Evolutionary conservation across 2,888 invertebrate genomes (phyloP), one percentile per base, ranked within the genome.

Genomic region (Coenonympha arcania): DNA sequence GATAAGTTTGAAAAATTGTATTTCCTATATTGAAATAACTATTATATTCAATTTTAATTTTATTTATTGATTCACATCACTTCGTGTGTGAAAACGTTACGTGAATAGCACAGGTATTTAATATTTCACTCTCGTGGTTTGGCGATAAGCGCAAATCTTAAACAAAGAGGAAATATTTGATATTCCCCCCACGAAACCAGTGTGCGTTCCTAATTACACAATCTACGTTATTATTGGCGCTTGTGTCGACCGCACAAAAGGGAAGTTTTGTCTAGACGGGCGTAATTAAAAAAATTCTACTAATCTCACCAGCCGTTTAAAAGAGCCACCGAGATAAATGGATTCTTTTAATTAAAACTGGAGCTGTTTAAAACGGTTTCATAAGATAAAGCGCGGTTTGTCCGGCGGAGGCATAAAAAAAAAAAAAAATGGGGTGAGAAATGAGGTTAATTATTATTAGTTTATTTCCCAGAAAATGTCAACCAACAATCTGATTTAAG

Each of bases 181-280:
- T 33, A 19, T 20, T 45, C n/a, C 26, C 13, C 39, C 5, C 19
- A 5, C 16, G 28, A 16, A 24, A 5, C 28, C 24, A 16, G 42
- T 41, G 24, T 48, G 40, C 39, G 42, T 40, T 46, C 52, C 48
- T 26, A 40, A 41, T 48, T 48, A 34, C 34, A 44, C 34, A 44
- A 24, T 44, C 33, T 15, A 30, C 45, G 30, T 54, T 50, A 34
- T 40, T 47, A 42, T 55, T 47, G 43, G 48, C 41, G 39, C 30
- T 46, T 47, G 53, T 52, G 50, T 50, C 51, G 44, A 44, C 48
- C 47, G 47, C 57, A 49, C 39, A 33, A 57, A 49, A 48, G 51
- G 47, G 44, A 55, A 48, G 47, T 59, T 52, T 53, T 54, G 57
- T 57, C 59, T 54, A 57, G 58, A 57, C 55, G 48, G 48, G 19